Percentiles rank a stretch among this genome's conserved stretches.
Evolutionary conservation across 2,888 invertebrate genomes (phyloP).

Genomic region (Timandra comae): DNA sequence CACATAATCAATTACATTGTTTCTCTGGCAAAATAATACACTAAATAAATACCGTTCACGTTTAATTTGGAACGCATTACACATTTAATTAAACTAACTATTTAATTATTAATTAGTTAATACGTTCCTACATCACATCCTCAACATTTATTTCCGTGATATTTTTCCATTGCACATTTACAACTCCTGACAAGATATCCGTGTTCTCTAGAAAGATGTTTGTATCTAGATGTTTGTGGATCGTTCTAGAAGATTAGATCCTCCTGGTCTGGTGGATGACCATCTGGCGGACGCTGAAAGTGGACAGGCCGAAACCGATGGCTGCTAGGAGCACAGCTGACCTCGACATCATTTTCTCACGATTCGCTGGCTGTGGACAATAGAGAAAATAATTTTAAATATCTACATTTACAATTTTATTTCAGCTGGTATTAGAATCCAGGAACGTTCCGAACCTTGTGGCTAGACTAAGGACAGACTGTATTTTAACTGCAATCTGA

Average conservation of each 20-base stretch:
- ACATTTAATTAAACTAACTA: conserved; percentile 21
- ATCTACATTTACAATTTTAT: too few relatives aligned
- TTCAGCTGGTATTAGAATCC: too few relatives aligned
- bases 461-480: too few relatives aligned
- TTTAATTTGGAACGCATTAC: conserved; percentile 12
- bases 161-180: too few relatives aligned
- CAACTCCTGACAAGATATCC: too few relatives aligned
- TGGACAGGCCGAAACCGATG: conserved; percentile 77
- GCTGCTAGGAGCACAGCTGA: conserved; percentile 77
- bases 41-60: conserved; percentile 4
- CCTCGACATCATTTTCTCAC: conserved; percentile 75
- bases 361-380: conserved; percentile 62
- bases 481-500: too few relatives aligned
- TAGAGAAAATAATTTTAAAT: conserved; percentile 19
- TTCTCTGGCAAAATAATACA: not conserved
- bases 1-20: conserved; percentile 2
- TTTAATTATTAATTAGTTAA: too few relatives aligned
- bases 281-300: conserved; percentile 80
- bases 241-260: conserved; percentile 35
- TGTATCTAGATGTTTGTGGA: too few relatives aligned
- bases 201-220: too few relatives aligned
- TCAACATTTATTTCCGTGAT: too few relatives aligned
- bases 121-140: conserved; percentile 12
- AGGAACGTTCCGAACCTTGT: too few relatives aligned
- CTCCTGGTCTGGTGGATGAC: conserved; percentile 64